These are phyloP conservation scores for Cinclus cinclus DNA, from an alignment of 2,113 vertebrate species.

Conservation along the genomic window DNA sequence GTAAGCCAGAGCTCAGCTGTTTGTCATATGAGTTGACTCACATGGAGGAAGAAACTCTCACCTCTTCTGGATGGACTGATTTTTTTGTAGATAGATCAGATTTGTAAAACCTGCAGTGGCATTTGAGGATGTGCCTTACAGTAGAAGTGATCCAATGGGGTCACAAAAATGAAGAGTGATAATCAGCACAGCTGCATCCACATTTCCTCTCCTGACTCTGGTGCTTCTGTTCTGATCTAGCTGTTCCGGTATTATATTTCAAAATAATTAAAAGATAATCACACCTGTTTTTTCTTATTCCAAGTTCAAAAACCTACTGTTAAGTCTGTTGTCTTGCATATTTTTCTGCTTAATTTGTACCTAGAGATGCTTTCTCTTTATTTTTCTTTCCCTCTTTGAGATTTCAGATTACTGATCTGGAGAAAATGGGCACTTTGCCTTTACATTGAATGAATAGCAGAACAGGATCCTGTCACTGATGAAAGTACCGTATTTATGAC, in stretches of 20 bases:
- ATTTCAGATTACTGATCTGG: slow-evolving; percentile 44
- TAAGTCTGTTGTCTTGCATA: slow-evolving; percentile 15
- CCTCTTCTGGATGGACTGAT: background rate
- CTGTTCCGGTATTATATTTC: background rate
- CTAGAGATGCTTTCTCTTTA: slow-evolving; percentile 7
- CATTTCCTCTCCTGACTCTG: background rate
- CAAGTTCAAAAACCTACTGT: background rate
- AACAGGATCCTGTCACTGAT: slow-evolving; percentile 46
- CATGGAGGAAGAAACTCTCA: background rate
- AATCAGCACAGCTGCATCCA: background rate
- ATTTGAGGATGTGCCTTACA: background rate
- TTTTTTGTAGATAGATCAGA: background rate
- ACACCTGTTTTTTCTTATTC: background rate
- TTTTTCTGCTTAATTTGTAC: slow-evolving; percentile 22
- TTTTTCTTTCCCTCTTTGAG: slow-evolving; percentile 14
- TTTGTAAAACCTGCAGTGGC: background rate
- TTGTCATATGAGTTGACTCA: background rate
- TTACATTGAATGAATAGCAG: slow-evolving; percentile 42
- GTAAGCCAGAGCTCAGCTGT: background rate
- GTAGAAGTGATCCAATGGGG: background rate
- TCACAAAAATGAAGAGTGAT: background rate
- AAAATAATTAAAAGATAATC: slow-evolving; percentile 30
- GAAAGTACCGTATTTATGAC: slow-evolving; percentile 62
- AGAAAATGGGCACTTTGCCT: slow-evolving; percentile 57
- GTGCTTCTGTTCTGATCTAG: background rate